Conservation (phyloP, 64 coral and sea anemone species). For the Montipora capricornis region DNA sequence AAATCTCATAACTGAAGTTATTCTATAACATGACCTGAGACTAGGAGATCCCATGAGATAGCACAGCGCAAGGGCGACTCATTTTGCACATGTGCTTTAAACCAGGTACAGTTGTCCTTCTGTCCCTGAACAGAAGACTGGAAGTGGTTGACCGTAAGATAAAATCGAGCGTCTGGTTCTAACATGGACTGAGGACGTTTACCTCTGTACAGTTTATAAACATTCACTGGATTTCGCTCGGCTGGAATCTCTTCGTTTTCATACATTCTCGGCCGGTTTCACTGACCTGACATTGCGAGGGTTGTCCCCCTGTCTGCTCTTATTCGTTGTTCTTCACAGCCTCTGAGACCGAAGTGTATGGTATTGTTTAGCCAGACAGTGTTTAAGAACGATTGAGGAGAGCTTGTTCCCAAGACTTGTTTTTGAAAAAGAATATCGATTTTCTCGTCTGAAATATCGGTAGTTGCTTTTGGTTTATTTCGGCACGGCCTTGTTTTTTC, state of each 20-base stretch:
- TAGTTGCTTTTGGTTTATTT: slow-evolving; percentile 48
- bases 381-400: slow-evolving; percentile 35
- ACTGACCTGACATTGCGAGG: slow-evolving; percentile 25
- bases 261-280: slow-evolving; percentile 5
- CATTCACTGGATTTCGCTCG: slow-evolving; percentile 50
- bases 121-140: slow-evolving; percentile 40
- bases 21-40: too few species aligned
- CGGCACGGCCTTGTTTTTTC: background rate
- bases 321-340: slow-evolving; percentile 39
- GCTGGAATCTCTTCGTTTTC: slow-evolving; percentile 48
- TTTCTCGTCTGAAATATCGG: slow-evolving; percentile 29
- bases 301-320: slow-evolving; percentile 33
- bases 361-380: slow-evolving; percentile 48
- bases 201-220: slow-evolving; percentile 59
- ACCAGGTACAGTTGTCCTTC: slow-evolving; percentile 6
- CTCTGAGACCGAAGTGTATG: slow-evolving; percentile 38
- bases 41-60: too few species aligned
- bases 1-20: too few species aligned
- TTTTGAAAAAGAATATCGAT: slow-evolving; percentile 44
- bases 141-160: slow-evolving; percentile 43
- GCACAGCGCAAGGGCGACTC: too few species aligned
- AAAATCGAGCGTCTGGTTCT: slow-evolving; percentile 57
- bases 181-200: slow-evolving; percentile 46
- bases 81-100: background rate
- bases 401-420: slow-evolving; percentile 32